phyloP scores from a whole-genome alignment of 2,888 invertebrate species.

The Eupsilia transversa region DNA sequence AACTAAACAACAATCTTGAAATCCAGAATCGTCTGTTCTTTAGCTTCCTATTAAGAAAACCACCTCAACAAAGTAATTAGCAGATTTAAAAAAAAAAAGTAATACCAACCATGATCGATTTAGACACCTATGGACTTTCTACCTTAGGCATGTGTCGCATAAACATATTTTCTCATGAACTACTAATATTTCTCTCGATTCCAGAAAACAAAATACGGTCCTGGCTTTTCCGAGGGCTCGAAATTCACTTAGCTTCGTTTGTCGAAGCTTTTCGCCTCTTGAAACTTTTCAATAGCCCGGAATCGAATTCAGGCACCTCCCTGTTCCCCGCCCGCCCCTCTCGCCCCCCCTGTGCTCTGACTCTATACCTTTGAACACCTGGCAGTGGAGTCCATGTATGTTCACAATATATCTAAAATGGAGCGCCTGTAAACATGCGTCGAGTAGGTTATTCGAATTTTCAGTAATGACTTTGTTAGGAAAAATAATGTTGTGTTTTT shows the following conservation, averaged over 20 bases:
- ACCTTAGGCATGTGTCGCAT: neutral
- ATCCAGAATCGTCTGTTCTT: neutral
- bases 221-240: slow-evolving; percentile 85
- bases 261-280: slow-evolving; percentile 91
- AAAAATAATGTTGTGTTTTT: slow-evolving; percentile 10
- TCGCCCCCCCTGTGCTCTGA: slow-evolving; percentile 46
- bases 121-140: neutral
- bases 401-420: slow-evolving; percentile 68
- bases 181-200: neutral
- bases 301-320: slow-evolving; percentile 87
- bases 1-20: neutral
- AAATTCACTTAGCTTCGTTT: slow-evolving; percentile 91
- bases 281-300: slow-evolving; percentile 90
- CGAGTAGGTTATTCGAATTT: slow-evolving; percentile 45
- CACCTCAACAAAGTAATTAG: neutral
- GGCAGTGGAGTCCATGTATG: slow-evolving; percentile 72
- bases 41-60: neutral
- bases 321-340: slow-evolving; percentile 63
- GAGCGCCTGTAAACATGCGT: slow-evolving; percentile 50
- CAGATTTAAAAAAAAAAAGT: neutral
- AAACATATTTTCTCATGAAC: neutral
- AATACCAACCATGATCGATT: neutral
- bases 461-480: slow-evolving; percentile 16
- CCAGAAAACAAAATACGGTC: slow-evolving; percentile 61
- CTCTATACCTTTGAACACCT: slow-evolving; percentile 77